Percentiles rank a stretch among this genome's conserved stretches.
Evolutionary conservation across 2,113 vertebrate genomes (phyloP).

Genomic region (Athene cunicularia): DNA sequence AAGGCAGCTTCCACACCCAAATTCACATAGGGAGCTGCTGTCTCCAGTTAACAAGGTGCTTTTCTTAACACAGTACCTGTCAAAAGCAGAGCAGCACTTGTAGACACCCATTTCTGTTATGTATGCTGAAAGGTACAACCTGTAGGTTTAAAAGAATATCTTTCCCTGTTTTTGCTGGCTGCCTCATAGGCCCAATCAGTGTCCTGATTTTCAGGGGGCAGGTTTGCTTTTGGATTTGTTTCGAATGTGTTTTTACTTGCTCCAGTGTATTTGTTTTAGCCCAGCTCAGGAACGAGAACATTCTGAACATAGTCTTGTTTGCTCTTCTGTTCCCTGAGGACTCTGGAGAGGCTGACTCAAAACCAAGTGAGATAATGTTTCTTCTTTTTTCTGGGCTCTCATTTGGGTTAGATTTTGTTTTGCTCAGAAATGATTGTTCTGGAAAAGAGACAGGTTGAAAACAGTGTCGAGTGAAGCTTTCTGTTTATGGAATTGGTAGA

Average conservation of each 20-base stretch:
- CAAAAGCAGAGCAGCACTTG: background rate
- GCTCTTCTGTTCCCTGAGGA: constrained; percentile 44
- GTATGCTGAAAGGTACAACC: background rate
- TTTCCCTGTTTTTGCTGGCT: background rate
- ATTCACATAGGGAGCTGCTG: background rate
- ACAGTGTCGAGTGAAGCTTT: rapidly evolving
- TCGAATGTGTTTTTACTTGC: constrained; percentile 6
- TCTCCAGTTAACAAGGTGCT: background rate
- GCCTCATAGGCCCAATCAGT: background rate
- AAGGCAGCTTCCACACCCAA: background rate
- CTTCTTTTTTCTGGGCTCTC: background rate
- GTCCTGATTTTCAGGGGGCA: background rate
- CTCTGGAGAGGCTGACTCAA: constrained; percentile 66
- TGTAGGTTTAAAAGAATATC: background rate
- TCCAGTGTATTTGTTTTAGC: constrained; percentile 30
- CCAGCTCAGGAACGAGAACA: background rate
- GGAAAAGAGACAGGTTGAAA: background rate
- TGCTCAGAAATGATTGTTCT: background rate
- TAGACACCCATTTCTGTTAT: background rate
- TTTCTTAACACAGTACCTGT: background rate
- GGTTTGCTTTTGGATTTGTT: constrained; percentile 19
- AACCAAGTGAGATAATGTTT: constrained; percentile 64
- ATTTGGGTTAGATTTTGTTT: background rate
- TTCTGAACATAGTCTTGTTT: constrained; percentile 47
- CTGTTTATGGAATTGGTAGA: background rate